Evolutionary conservation across 92 coral and sea anemone genomes (phyloP), one percentile per base, ranked within the genome.

Genomic region (Blastomussa wellsi): DNA sequence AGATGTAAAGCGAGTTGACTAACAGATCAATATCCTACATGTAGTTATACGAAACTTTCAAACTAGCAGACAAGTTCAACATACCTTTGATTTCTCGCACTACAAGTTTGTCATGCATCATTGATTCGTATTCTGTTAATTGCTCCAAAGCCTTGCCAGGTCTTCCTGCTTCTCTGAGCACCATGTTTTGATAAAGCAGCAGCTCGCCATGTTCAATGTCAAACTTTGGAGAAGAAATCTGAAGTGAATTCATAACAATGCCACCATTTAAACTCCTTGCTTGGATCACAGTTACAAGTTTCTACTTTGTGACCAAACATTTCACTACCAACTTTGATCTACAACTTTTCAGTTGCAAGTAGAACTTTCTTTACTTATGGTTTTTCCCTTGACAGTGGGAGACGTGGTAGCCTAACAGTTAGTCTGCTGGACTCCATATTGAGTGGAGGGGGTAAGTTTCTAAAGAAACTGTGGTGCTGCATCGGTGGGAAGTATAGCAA

Each of bases 171-270:
- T 96, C 98, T 72, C 95, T 84, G 35, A 96, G 85, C 49, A 96
- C 97, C 98, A 96, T 96, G 49, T 94, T 95, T 86, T 94, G 98
- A 80, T 96, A 96, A 19, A 96, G 80, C 36, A 96, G 84, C 86
- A 96, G 85, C 76, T 96, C 98, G 78, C 98, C 90, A 36, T 96
- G 98, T 76, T 96, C 98, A 85, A 89, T 85, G 70, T 95, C 98
- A 82, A 90, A 72, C 87, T 95, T 95, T 47, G 90, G 84, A 14
- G 86, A 82, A 84, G 91, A 91, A 85, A 91, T 91, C 96, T 93
- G 64, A 55, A 69, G 64, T 70, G 37, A 80, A 42, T 49, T 17
- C 62, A 36, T 38, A 60, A 64, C 22, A 17, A 28, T 76, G 16
- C 12, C 64, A 14, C 53, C 68, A 26, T 62, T 35, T 36, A 35